Conservation (phyloP, 2,113 vertebrate genomes). For the Proteles cristata region DNA sequence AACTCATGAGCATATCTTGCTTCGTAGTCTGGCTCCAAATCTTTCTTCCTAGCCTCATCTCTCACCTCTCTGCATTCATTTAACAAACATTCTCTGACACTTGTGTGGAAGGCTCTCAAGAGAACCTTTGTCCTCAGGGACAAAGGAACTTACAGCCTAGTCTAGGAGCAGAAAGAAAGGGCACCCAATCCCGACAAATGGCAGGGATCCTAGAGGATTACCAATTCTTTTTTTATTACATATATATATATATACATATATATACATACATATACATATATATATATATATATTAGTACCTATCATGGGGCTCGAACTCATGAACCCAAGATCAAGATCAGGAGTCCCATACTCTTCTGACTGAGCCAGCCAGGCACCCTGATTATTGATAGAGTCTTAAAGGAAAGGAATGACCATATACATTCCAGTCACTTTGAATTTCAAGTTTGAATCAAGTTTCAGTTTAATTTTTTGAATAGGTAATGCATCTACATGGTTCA, state of each 20-base stretch:
- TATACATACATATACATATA: no score
- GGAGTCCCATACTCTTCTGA: neutral
- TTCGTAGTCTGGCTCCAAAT: neutral
- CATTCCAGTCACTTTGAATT: neutral
- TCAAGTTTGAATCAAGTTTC: conserved; percentile 40
- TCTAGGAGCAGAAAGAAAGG: neutral
- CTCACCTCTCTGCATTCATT: neutral
- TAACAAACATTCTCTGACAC: neutral
- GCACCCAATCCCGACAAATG: neutral
- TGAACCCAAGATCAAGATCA: neutral
- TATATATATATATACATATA: no score
- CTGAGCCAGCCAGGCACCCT: neutral
- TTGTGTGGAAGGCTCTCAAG: neutral
- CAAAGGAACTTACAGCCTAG: neutral
- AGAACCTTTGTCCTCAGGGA: neutral
- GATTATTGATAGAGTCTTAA: neutral
- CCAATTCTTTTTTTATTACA: neutral
- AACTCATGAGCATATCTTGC: neutral
- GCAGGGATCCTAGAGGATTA: neutral
- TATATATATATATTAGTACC: no score
- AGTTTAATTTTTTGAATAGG: neutral
- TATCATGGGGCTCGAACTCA: neutral
- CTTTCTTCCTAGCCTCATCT: neutral
- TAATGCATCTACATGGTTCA: neutral
- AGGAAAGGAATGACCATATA: neutral